Evolutionary conservation across 2,113 vertebrate species (phyloP).

Genomic region (Perognathus longimembris): DNA sequence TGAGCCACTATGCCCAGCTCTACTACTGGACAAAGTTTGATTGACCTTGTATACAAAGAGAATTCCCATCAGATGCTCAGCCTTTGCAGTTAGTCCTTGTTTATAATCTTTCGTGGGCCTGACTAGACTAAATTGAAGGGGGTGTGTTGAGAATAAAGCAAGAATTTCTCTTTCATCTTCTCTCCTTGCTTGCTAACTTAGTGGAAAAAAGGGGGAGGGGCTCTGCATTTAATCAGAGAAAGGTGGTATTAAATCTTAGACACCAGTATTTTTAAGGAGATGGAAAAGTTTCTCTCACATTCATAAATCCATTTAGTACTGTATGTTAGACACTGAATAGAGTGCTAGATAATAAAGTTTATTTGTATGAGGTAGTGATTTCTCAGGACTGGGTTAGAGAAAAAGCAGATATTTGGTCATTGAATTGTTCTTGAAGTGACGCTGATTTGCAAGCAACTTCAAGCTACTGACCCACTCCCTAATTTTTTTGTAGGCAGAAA

Average conservation of each 20-base stretch:
- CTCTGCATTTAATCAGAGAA: neutral
- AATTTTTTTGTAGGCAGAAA: neutral
- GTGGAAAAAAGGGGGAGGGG: neutral
- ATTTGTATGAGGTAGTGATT: neutral
- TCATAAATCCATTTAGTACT: neutral
- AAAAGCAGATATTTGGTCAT: neutral
- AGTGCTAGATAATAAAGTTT: neutral
- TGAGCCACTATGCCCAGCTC: too few species aligned
- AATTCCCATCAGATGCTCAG: neutral
- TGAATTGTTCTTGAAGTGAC: slow-evolving; percentile 20
- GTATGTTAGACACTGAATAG: neutral
- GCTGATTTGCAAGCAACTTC: slow-evolving; percentile 10
- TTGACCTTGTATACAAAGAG: neutral
- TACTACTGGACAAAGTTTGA: neutral
- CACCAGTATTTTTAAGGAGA: neutral
- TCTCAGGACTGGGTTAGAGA: neutral
- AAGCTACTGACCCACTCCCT: neutral
- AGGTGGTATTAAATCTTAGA: neutral
- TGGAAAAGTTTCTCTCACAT: neutral
- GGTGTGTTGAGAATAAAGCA: neutral
- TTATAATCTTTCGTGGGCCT: neutral
- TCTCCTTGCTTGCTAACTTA: neutral
- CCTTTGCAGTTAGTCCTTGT: neutral
- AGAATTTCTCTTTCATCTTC: neutral
- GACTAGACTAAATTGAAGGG: neutral